These are phyloP conservation scores for Byasa hedistus DNA, from an alignment of 2,888 invertebrate species.

Conservation along the genomic window DNA sequence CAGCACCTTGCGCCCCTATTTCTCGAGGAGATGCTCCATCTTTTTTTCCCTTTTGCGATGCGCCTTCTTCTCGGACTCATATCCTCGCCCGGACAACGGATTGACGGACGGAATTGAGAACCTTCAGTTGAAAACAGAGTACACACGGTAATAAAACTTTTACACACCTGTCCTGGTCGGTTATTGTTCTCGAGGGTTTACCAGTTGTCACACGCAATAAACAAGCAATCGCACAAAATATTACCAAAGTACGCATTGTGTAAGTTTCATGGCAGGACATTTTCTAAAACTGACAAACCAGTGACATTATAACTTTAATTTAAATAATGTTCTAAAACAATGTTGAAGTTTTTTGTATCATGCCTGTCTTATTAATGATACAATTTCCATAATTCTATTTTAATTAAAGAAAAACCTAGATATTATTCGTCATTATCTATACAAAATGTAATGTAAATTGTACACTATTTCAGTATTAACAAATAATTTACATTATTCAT, in stretches of 20 bases:
- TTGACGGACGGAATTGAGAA: no score
- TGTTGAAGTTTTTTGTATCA: constrained; percentile 6
- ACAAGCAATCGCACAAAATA: constrained; percentile 24
- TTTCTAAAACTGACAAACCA: constrained; percentile 21
- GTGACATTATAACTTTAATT: constrained; percentile 19
- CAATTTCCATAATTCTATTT: neutral
- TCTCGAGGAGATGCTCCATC: no score
- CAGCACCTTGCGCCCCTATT: no score
- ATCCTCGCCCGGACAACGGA: no score
- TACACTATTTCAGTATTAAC: no score
- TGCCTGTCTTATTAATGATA: constrained; percentile 37
- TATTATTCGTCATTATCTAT: no score
- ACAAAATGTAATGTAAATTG: no score
- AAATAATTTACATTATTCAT: no score
- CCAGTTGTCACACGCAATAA: constrained; percentile 11
- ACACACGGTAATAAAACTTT: neutral
- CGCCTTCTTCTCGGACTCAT: no score
- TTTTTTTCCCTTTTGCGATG: no score
- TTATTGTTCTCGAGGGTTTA: constrained; percentile 20
- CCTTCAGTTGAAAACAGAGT: neutral
- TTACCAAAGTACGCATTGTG: constrained; percentile 24
- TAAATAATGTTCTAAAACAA: constrained; percentile 18
- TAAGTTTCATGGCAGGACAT: constrained; percentile 17
- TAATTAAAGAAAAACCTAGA: no score
- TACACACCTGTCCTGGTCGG: constrained; percentile 20